Conservation (phyloP, 30 jellyfish, hydroid and myxozoan genomes). For the Catostylus mosaicus region DNA sequence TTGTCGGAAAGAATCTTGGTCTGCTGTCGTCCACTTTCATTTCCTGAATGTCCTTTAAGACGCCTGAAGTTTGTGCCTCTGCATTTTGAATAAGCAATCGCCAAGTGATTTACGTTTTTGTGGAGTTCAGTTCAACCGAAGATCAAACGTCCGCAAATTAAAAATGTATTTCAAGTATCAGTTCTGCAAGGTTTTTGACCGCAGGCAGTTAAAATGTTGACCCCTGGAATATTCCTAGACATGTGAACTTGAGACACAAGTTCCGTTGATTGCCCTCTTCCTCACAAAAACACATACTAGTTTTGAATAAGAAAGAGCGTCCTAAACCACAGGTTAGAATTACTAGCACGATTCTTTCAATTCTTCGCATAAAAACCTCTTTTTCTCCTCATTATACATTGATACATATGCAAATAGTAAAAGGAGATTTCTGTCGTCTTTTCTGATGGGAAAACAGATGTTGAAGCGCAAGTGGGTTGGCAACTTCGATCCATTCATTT, state of each 20-base stretch:
- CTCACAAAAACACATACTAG: neutral
- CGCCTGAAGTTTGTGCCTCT: neutral
- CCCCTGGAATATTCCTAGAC: neutral
- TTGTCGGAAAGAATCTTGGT: neutral
- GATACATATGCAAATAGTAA: neutral
- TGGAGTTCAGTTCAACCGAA: neutral
- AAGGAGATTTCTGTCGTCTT: neutral
- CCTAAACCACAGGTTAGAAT: neutral
- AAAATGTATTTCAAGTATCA: neutral
- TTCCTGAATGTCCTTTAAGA: neutral
- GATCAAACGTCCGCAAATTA: neutral
- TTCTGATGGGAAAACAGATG: no score
- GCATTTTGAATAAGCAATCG: conserved; percentile 1
- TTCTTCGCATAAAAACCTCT: neutral
- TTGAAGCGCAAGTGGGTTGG: neutral
- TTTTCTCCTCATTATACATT: neutral
- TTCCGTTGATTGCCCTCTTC: neutral
- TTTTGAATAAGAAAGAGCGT: neutral
- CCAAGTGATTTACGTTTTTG: conserved; percentile 16
- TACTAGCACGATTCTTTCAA: neutral
- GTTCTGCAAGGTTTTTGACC: conserved; percentile 7
- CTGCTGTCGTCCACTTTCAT: neutral
- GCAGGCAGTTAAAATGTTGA: conserved; percentile 4
- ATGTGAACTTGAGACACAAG: neutral
- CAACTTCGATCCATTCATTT: no score